Percentiles rank a stretch among this genome's conserved stretches.
Evolutionary conservation across 2,888 invertebrate genomes (phyloP).

Genomic region (Eupithecia tripunctaria): DNA sequence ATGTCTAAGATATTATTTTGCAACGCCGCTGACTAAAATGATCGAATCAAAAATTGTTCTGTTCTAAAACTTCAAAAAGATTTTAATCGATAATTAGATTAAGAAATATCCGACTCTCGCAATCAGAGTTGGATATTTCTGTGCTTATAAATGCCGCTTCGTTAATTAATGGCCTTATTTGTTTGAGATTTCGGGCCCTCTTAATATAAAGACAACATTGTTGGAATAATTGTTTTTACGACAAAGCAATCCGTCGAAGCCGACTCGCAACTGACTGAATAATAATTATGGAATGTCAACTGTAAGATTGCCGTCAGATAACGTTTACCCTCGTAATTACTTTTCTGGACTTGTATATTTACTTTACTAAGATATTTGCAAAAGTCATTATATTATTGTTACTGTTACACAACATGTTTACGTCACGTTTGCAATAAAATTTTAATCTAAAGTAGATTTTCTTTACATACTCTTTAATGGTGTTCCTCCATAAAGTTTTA

Average conservation of each 20-base stretch:
- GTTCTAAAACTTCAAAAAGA: constrained; percentile 7
- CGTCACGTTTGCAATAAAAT: neutral
- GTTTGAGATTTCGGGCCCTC: constrained; percentile 7
- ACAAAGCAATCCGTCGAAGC: constrained; percentile 23
- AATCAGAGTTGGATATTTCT: constrained; percentile 6
- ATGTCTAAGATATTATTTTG: constrained; percentile 23
- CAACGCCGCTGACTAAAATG: constrained; percentile 18
- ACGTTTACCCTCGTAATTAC: constrained; percentile 38
- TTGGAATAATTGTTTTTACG: constrained; percentile 28
- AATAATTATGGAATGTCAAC: constrained; percentile 46
- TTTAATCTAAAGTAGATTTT: neutral
- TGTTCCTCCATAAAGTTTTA: neutral
- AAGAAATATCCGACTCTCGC: too few relatives aligned
- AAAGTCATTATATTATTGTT: neutral
- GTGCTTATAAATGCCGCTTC: constrained; percentile 3
- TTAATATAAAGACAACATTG: constrained; percentile 8
- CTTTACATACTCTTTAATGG: neutral
- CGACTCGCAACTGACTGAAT: constrained; percentile 37
- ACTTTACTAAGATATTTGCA: neutral
- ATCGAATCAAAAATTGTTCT: constrained; percentile 9
- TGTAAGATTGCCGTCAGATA: constrained; percentile 37
- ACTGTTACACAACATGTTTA: neutral
- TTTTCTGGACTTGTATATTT: constrained; percentile 14
- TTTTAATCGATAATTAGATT: constrained; percentile 17
- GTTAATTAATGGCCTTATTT: constrained; percentile 19